phyloP scores from a whole-genome alignment of 2,113 vertebrate species.

The Phoenicopterus ruber region DNA sequence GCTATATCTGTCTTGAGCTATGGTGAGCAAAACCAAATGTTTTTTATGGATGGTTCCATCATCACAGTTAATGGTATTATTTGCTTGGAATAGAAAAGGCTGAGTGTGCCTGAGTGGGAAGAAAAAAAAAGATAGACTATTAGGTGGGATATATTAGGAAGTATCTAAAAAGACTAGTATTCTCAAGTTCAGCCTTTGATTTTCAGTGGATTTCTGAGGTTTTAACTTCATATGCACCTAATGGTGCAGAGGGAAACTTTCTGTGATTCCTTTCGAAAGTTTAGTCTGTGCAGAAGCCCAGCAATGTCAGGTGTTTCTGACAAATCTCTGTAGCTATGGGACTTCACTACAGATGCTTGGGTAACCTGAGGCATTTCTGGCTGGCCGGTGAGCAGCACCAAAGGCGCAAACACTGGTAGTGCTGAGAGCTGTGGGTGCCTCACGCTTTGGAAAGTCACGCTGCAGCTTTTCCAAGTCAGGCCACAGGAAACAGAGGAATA shows the following conservation, averaged over 20 bases:
- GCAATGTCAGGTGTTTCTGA: background rate
- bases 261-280: background rate
- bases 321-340: background rate
- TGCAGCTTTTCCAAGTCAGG: background rate
- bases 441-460: background rate
- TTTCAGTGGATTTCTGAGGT: background rate
- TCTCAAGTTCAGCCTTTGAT: background rate
- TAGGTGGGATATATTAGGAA: background rate
- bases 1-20: background rate
- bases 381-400: background rate
- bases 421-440: background rate
- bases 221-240: background rate
- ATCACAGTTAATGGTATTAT: background rate
- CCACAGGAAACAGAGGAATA: background rate
- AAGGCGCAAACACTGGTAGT: accelerated
- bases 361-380: background rate
- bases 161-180: background rate
- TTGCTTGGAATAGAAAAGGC: background rate
- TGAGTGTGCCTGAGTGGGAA: background rate
- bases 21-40: background rate
- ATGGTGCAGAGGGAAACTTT: background rate
- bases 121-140: background rate
- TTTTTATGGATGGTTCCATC: background rate
- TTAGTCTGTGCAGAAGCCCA: background rate
- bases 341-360: background rate